phyloP scores from a whole-genome alignment of 1,140 invertebrate genomes.

The Pseudomyrmex dendroicus region DNA sequence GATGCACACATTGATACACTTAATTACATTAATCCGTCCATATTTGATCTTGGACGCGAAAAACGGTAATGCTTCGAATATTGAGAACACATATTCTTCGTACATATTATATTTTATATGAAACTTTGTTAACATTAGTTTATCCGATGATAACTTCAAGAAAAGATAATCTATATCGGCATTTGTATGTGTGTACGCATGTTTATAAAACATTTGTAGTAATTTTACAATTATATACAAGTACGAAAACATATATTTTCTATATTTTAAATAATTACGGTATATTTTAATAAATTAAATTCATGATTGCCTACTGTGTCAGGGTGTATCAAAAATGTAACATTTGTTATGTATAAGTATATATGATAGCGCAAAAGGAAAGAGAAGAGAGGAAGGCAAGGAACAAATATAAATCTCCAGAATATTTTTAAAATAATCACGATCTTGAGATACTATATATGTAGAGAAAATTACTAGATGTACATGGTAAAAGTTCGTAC shows the following conservation, averaged over 20 bases:
- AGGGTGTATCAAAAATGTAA: slow-evolving; percentile 9
- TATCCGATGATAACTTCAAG: slow-evolving; percentile 44
- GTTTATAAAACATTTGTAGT: slow-evolving; percentile 37
- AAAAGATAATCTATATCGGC: not conserved
- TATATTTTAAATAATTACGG: slow-evolving; percentile 17
- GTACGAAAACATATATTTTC: slow-evolving; percentile 43
- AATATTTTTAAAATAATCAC: slow-evolving; percentile 44
- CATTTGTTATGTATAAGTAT: slow-evolving; percentile 39
- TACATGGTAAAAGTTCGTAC: slow-evolving; percentile 41
- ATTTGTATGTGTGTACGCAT: slow-evolving; percentile 24
- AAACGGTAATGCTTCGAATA: slow-evolving; percentile 12
- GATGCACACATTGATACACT: slow-evolving; percentile 31
- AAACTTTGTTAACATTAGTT: slow-evolving; percentile 19
- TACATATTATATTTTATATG: not conserved
- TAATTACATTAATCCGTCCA: slow-evolving; percentile 41
- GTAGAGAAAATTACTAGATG: slow-evolving; percentile 13
- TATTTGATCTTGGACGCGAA: slow-evolving; percentile 17
- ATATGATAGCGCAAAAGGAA: not conserved
- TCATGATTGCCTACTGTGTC: not conserved
- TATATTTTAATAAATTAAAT: slow-evolving; percentile 6
- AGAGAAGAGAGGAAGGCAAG: not conserved
- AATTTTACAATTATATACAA: slow-evolving; percentile 35
- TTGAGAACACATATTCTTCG: not conserved
- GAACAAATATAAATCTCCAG: not conserved
- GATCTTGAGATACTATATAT: slow-evolving; percentile 36